Base-by-base conservation (phyloP, 1,140 invertebrate genomes). In the Archivesica marissinica region DNA sequence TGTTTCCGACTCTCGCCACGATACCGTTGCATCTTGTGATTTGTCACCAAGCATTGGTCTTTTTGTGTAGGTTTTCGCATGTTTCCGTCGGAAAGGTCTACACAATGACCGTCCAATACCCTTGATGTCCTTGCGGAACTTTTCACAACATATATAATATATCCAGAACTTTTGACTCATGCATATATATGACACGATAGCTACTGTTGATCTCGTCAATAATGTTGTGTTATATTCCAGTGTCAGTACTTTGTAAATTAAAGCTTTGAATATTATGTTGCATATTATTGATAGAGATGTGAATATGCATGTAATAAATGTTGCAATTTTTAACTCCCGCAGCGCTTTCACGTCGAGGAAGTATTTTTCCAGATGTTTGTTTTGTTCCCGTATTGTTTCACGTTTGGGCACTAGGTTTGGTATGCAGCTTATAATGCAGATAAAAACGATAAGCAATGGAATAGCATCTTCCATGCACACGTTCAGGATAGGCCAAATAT, bases 401-500 rank as follows among this genome's bases (percentile, higher is more conserved):
- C 54, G 68, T 30, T 72, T 47, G 0, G 38, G 9, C 4, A 25
- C 41, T 25, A 52, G n/a, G 20, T 50, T 76, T 13, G 30, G 9
- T 25, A 76, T 39, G 3, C 56, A 77, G 79, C 89, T 30, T 86
- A 52, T 54, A 77, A 84, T 28, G 44, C 78, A 86, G 38, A 84
- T 2, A 74, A 77, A 25, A 39, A 86, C 86, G 25, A 89, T 61
- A 2, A 90, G 28, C 2, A 90, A 61, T 1, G 93, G 93, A 11
- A 93, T 59, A 20, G 91, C 38, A 39, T 91, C 86, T 68, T 83
- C 75, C 6, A 92, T 83, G 11, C 88, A 38, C 30, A 90, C 75
- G 66, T 91, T 87, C n/a, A 93, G 84, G 7, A 87, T 68, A 38
- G 92, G 92, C 89, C 91, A 91, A 30, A 93, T 88, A 44, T 82